Percentiles rank a stretch among this genome's conserved stretches.
phyloP scores from a whole-genome alignment of 2,113 vertebrate species.

The Indri indri region DNA sequence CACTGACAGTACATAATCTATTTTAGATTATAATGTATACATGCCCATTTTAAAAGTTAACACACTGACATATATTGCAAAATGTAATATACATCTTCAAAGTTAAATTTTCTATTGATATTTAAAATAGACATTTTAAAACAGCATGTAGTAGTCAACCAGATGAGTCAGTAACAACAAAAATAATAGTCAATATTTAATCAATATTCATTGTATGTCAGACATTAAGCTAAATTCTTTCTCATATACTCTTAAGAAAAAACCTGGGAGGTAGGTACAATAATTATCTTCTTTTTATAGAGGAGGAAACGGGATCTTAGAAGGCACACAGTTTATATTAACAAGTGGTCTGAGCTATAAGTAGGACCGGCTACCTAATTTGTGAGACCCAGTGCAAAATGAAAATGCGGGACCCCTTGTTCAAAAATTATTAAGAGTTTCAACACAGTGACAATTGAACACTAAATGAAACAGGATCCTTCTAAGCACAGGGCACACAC shows the following conservation, averaged over 20 bases:
- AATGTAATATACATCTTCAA: background rate
- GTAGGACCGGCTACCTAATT: background rate
- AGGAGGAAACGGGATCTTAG: background rate
- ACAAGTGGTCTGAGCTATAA: background rate
- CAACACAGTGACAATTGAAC: background rate
- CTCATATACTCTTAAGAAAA: background rate
- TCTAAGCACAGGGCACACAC: background rate
- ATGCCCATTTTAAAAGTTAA: background rate
- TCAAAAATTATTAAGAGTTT: constrained; percentile 2
- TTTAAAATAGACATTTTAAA: background rate
- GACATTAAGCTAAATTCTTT: background rate
- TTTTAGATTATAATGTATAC: background rate
- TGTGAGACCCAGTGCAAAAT: background rate
- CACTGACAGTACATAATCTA: background rate
- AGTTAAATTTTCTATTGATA: background rate
- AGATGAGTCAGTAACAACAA: background rate
- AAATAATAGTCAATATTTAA: background rate
- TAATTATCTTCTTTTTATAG: background rate
- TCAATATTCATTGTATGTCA: background rate
- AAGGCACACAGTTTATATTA: background rate
- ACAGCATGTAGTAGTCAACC: background rate
- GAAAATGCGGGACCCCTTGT: background rate
- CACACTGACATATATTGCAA: background rate
- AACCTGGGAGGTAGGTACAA: background rate
- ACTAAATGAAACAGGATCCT: background rate